A percentile compares a stretch with the other conserved stretches of the same genome.
Evolutionary conservation across 2,113 vertebrate species (phyloP).

Genomic region (Peromyscus leucopus): DNA sequence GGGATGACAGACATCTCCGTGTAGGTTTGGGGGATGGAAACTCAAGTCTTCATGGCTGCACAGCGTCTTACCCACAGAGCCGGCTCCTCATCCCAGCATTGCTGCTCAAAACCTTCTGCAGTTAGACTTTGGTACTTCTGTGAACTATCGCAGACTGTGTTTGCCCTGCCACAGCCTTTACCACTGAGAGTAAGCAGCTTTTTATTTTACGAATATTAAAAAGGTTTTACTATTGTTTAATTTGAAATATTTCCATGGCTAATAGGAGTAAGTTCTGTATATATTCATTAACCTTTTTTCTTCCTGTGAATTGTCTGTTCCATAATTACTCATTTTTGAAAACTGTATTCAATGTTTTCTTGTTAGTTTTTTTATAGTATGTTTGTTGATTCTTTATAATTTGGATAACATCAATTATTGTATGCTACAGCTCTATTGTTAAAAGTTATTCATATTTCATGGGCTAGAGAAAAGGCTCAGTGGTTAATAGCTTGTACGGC

Average conservation of each 20-base stretch:
- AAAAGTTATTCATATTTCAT: not conserved
- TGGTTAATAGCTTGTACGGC: not conserved
- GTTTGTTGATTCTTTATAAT: not conserved
- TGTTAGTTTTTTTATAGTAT: conserved; percentile 26
- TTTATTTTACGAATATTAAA: not conserved
- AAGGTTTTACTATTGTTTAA: not conserved
- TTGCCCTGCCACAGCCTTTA: not conserved
- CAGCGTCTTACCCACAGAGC: not conserved
- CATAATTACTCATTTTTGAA: conserved; percentile 31
- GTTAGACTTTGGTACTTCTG: not conserved
- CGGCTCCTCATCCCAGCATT: not conserved
- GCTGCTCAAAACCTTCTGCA: not conserved
- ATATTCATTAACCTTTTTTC: not conserved
- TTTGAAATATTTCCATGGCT: not conserved
- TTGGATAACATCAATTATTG: not conserved
- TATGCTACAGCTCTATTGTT: not conserved
- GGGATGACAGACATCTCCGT: not conserved
- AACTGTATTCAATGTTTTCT: not conserved
- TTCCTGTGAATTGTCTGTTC: not conserved
- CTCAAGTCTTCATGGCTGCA: no score
- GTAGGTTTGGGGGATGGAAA: not conserved
- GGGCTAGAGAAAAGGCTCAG: not conserved
- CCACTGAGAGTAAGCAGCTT: not conserved
- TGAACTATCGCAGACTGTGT: fast-evolving
- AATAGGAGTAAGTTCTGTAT: not conserved